A percentile compares a stretch with the other conserved stretches of the same genome.
Conservation (phyloP, 2,797 vertebrate genomes). For the Lophius americanus region DNA sequence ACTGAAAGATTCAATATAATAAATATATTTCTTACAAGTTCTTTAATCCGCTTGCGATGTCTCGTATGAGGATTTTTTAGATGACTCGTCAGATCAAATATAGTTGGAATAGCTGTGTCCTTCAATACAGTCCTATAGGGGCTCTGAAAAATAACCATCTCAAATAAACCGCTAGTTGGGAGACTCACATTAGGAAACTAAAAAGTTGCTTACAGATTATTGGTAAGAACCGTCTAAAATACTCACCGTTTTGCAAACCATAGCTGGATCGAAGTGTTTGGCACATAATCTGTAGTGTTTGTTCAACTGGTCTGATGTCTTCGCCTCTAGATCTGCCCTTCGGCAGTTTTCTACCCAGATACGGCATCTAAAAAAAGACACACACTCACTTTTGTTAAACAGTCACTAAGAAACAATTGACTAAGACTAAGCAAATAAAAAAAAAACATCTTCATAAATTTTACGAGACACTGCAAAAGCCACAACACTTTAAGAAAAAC, state of each 20-base stretch:
- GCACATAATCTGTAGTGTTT: slow-evolving; percentile 97
- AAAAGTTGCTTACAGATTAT: not conserved
- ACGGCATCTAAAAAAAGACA: slow-evolving; percentile 85
- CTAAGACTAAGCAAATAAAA: no score
- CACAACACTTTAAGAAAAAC: no score
- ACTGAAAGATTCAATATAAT: not conserved
- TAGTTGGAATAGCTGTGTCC: slow-evolving; percentile 96
- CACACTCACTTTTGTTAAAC: not conserved
- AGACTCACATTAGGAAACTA: not conserved
- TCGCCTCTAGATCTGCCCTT: slow-evolving; percentile 94
- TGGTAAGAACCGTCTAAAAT: not conserved
- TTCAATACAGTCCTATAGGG: slow-evolving; percentile 95
- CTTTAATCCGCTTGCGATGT: slow-evolving; percentile 96
- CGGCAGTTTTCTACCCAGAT: slow-evolving; percentile 99
- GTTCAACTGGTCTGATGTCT: slow-evolving; percentile 96
- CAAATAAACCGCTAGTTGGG: not conserved
- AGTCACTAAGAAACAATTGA: not conserved
- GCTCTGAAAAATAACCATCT: slow-evolving; percentile 81
- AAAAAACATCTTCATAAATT: no score
- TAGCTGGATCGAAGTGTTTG: slow-evolving; percentile 96
- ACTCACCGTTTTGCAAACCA: slow-evolving; percentile 98
- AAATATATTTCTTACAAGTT: slow-evolving; percentile 84
- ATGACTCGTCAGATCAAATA: slow-evolving; percentile 99
- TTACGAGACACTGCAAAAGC: no score
- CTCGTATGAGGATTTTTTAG: slow-evolving; percentile 92